These are phyloP conservation scores for Scaptomyza hsui DNA, from an alignment of 1,140 invertebrate species.

Conservation along the genomic window DNA sequence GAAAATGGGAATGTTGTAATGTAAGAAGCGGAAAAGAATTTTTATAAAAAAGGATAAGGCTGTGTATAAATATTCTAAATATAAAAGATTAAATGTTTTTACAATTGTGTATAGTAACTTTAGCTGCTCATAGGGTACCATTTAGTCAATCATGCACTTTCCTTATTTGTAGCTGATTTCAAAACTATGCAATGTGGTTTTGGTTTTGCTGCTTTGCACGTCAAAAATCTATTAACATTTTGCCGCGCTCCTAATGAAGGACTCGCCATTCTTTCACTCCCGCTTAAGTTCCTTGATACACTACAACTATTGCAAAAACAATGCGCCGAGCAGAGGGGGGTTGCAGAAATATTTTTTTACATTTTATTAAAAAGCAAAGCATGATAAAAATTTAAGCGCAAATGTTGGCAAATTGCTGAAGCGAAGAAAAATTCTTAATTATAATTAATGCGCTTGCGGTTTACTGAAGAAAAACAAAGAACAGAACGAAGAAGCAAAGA, in stretches of 20 bases:
- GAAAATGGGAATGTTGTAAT: too few relatives aligned
- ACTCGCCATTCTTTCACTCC: constrained; percentile 1
- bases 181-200: constrained; percentile 6
- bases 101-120: background rate
- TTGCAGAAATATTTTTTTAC: constrained; percentile 54
- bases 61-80: too few relatives aligned
- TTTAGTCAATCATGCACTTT: background rate
- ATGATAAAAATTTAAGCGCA: constrained; percentile 49
- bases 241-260: constrained; percentile 61
- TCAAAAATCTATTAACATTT: constrained; percentile 72
- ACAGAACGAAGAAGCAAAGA: background rate
- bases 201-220: constrained; percentile 21
- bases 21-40: too few relatives aligned
- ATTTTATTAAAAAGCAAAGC: constrained; percentile 53
- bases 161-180: background rate
- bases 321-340: background rate
- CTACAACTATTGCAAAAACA: constrained; percentile 14
- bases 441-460: constrained; percentile 44
- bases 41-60: too few relatives aligned
- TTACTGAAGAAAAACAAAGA: constrained; percentile 1
- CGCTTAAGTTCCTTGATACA: background rate
- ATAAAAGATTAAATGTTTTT: too few relatives aligned
- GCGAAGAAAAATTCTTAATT: constrained; percentile 67
- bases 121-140: background rate
- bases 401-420: constrained; percentile 67